Conservation (phyloP, 2,888 invertebrate genomes). For the Drosophila neutralis region DNA sequence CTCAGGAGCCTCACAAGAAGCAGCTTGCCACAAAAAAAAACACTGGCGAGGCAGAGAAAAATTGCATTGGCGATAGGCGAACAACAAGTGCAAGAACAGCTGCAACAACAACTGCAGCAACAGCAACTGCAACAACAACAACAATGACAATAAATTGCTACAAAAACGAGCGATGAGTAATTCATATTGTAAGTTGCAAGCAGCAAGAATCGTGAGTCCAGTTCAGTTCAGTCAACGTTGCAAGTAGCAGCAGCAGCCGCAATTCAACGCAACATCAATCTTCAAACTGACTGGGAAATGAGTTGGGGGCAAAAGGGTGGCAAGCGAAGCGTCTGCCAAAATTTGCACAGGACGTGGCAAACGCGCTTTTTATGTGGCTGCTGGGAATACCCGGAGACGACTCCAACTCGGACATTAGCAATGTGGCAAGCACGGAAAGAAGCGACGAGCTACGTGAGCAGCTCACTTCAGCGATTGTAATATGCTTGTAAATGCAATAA, state of each 20-base stretch:
- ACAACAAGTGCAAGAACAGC: constrained; percentile 26
- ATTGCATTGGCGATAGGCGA: constrained; percentile 9
- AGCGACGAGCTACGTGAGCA: constrained; percentile 41
- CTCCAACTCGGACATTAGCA: constrained; percentile 19
- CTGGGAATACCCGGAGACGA: constrained; percentile 61
- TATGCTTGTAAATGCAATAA: constrained; percentile 79
- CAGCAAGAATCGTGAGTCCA: constrained; percentile 9
- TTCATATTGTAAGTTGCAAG: constrained; percentile 76
- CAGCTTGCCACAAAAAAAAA: constrained; percentile 49
- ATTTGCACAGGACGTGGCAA: constrained; percentile 73
- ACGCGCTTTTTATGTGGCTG: constrained; percentile 75
- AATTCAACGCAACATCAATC: constrained; percentile 79
- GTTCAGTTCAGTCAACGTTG: background rate
- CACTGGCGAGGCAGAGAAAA: constrained; percentile 16
- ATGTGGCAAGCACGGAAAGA: constrained; percentile 13
- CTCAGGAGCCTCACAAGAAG: constrained; percentile 20
- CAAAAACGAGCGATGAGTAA: constrained; percentile 80
- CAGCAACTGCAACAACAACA: constrained; percentile 33
- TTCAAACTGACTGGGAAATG: constrained; percentile 49
- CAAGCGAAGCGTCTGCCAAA: constrained; percentile 67
- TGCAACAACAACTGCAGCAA: constrained; percentile 23
- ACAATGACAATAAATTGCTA: constrained; percentile 74
- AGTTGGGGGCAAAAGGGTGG: background rate
- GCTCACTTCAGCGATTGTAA: constrained; percentile 60
- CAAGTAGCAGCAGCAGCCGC: constrained; percentile 42